Evolutionary conservation across 2,113 vertebrate species (phyloP), one percentile per base, ranked within the genome.

Genomic region (Catagonus wagneri): DNA sequence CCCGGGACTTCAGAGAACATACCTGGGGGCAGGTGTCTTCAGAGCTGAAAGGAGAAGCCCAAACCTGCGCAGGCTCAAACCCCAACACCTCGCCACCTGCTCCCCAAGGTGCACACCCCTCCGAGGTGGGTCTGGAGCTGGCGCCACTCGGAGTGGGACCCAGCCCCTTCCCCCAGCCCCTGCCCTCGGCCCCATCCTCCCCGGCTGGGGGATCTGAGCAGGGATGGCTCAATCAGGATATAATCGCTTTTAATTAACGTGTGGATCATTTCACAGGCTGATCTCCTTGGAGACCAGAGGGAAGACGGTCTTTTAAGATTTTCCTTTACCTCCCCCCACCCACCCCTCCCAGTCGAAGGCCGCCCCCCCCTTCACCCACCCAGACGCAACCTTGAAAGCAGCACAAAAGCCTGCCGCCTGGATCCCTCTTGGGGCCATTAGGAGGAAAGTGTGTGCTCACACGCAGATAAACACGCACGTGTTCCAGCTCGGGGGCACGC

Each of bases 161-260:
- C 71, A 81, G 71, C 96, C 96, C 20, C 52, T 88, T 68, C 84
- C 34, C 79, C 32, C 0, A 52, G 58, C 71, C 92, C 96, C 95
- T 87, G 63, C 83, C 93, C 94, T 88, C 92, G 93, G 96, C 96
- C 95, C 94, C 95, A 71, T 83, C 50, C 96, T 97, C 96, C 91
- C 96, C 72, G 92, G 96, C 98, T 96, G 93, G 94, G 97, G 97
- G 98, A 98, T 96, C 95, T 23, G 16, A 98, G 97, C 92, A 97
- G 97, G 95, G 98, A 98, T 97, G 98, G 98, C 98, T 98, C 98
- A 98, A 98, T 99, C 98, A 98, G 98, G 98, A 98, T 98, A 98
- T 98, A 98, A 98, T 98, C 97, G 96, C 99, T 99, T 98, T 98
- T 99, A 99, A 99, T 99, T 99, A 99, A 98, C 98, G 97, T 98